Evolutionary conservation across 2,113 vertebrate species (phyloP).

Genomic region (Burhinus bistriatus): DNA sequence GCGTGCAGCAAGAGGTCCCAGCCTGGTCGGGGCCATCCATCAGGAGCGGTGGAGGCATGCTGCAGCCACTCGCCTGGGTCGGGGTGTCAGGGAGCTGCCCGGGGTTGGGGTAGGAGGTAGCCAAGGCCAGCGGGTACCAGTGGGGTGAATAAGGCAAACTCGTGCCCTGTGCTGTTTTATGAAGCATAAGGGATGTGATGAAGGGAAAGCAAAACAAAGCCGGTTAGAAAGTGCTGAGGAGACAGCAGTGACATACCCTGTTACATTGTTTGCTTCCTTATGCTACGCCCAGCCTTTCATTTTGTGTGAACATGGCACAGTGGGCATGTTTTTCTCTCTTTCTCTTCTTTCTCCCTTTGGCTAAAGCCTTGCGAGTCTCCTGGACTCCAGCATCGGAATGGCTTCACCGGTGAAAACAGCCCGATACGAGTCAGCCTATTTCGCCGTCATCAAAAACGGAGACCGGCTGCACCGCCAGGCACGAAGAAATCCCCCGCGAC

Average conservation of each 20-base stretch:
- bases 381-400: background rate
- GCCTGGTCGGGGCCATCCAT: too few species aligned
- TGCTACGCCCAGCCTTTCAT: fast-evolving
- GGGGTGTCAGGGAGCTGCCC: background rate
- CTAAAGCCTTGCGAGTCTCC: background rate
- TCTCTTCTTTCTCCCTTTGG: background rate
- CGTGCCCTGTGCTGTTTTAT: background rate
- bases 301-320: background rate
- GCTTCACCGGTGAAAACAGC: background rate
- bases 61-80: background rate
- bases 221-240: background rate
- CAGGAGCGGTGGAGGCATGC: fast-evolving
- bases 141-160: background rate
- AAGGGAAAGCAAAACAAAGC: background rate
- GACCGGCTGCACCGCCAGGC: background rate
- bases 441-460: background rate
- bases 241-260: background rate
- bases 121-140: background rate
- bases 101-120: background rate
- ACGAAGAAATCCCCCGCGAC: fast-evolving
- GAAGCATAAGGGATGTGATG: background rate
- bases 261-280: background rate
- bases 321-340: background rate
- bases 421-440: fast-evolving
- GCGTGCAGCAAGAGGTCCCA: fast-evolving